Evolutionary conservation across 2,113 vertebrate genomes (phyloP), one percentile per base, ranked within the genome.

Genomic region (Vireo altiloquus): DNA sequence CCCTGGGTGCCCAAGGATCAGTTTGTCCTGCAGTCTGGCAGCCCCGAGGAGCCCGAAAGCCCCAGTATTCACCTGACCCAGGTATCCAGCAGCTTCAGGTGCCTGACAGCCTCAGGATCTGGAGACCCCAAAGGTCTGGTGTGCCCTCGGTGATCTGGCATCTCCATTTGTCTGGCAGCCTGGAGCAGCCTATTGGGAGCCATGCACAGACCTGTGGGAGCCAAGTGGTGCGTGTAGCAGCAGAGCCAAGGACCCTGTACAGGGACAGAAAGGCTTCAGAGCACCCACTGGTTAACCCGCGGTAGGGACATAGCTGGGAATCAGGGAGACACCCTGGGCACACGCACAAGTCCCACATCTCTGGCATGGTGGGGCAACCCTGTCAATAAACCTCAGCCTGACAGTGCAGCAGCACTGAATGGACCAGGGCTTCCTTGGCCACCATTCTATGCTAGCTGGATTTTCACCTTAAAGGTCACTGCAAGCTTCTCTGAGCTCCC

Each of bases 291-390:
- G 42, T 65, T 70, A 66, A 64, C 22, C 23, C 4, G 5, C 47
- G 23, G 3, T 22, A 53, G 50, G 33, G 35, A 47, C 59, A 33
- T 4, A n/a, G 24, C 21, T 47, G 19, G 69, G 49, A 69, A 24
- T 4, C 1, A 1, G 7, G 10, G 24, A 6, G 2, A n/a, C n/a
- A 13, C 15, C 19, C 12, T 4, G 18, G 35, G 40, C 44, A 54
- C 13, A 11, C 0, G 0, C 13, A 49, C 3, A 1, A 6, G 15
- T 50, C 46, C 50, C 78, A 65, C 22, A 53, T 4, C 35, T 52
- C 47, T 17, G 5, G 37, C 56, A 35, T 2, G 1, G 59, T 10
- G 27, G 15, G 35, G 14, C 47, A 79, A 19, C 54, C 44, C 1
- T 2, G 12, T 12, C 69, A 69, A 27, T 63, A 33, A 75, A 28